Evolutionary conservation across 2,888 invertebrate genomes (phyloP), one percentile per base, ranked within the genome.

Genomic region (Carabus problematicus): DNA sequence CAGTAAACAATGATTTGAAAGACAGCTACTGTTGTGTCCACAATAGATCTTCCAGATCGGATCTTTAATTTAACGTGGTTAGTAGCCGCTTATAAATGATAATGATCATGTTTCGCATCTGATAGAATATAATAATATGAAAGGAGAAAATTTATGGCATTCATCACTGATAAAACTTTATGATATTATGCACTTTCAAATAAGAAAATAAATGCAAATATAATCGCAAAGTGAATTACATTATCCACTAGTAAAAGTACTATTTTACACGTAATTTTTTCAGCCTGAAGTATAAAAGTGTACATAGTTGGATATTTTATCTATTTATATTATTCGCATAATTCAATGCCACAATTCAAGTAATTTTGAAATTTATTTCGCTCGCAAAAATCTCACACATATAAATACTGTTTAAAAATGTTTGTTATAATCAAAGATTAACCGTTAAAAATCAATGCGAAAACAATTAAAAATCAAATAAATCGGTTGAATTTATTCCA

Each of bases 1-100:
- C 62, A 62, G 62, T 62, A 62, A 62, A 62, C 62, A 62, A 3
- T 12, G 45, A 12, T 45, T 8, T 45, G 12, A 14, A 11, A 45
- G 11, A 14, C 12, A 45, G 11, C 45, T 45, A 45, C 45, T 12
- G 12, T 45, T 45, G 12, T 12, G 11, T 45, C 12, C 11, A 45
- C 12, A 45, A 12, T 45, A 45, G 11, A 45, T 45, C 11, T 45
- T 12, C 45, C 6, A 45, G 12, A 45, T 45, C 2, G 3, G 12
- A 12, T 45, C 11, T 45, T 45, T 45, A 9, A 42, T 8, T 8
- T 42, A 42, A 1, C 12, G 12, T 45, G 1, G 1, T 45, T 12
- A 45, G 7, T 45, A 45, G 45, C 45, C 11, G 2, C 3, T 12
- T 6, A 3, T 45, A 12, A 45, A 12, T 45, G 45, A 45, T 11